phyloP scores from a whole-genome alignment of 2,888 invertebrate genomes.

The Uloborus plumipes region DNA sequence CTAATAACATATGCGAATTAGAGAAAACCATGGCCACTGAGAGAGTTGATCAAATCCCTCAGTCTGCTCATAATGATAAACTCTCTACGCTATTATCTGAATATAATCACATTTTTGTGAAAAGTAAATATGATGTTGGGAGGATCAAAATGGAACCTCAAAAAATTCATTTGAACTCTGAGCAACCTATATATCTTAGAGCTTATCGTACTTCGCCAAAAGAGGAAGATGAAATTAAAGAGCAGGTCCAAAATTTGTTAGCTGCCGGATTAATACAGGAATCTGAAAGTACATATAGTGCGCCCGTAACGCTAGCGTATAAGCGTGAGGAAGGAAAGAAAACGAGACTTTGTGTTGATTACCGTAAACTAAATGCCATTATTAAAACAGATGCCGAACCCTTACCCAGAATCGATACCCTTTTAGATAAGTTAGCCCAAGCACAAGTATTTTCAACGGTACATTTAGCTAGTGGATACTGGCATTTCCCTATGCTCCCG shows the following conservation, averaged over 20 bases:
- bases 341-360: background rate
- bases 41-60: no score
- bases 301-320: background rate
- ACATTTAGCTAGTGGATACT: background rate
- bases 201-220: no score
- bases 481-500: background rate
- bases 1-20: no score
- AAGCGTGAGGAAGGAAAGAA: conserved; percentile 5
- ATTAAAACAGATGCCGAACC: background rate
- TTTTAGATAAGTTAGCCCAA: background rate
- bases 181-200: no score
- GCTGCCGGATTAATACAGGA: background rate
- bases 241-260: background rate
- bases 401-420: background rate
- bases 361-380: background rate
- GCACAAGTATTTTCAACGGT: background rate
- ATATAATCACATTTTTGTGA: no score
- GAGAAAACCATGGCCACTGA: no score
- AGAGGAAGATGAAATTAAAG: background rate
- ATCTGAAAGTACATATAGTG: background rate
- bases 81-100: no score
- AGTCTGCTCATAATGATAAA: no score
- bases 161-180: no score
- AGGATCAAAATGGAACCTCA: no score
- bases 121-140: no score